Percentiles rank a stretch among this genome's conserved stretches.
phyloP scores from a whole-genome alignment of 37 sponge, comb jelly and placozoan species.

The Sycon ciliatum region DNA sequence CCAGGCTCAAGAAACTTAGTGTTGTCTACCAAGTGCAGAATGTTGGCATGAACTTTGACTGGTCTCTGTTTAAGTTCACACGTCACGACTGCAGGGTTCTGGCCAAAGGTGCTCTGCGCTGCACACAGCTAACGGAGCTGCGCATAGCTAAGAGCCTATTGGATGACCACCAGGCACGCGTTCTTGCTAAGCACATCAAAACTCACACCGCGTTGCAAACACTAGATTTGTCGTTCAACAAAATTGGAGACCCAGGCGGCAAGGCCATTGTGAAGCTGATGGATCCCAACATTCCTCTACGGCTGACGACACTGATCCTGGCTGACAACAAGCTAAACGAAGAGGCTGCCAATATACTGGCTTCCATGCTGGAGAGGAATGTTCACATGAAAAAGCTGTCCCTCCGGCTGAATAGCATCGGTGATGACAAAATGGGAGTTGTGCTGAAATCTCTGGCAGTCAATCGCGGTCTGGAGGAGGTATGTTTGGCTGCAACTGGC shows the following conservation, averaged over 20 bases:
- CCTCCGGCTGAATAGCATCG: constrained; percentile 20
- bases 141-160: too few relatives aligned
- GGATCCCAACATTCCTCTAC: constrained; percentile 41
- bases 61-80: constrained; percentile 83
- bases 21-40: constrained; percentile 41
- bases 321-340: constrained; percentile 69
- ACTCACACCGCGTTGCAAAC: constrained; percentile 13
- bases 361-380: constrained; percentile 18
- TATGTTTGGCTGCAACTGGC: constrained; percentile 21
- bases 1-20: constrained; percentile 47
- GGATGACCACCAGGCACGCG: too few relatives aligned
- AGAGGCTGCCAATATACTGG: constrained; percentile 23
- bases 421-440: constrained; percentile 20
- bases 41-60: constrained; percentile 96
- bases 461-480: background rate
- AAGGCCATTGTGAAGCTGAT: constrained; percentile 77
- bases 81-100: constrained; percentile 54
- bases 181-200: too few relatives aligned
- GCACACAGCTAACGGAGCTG: constrained; percentile 34
- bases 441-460: constrained; percentile 16
- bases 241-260: constrained; percentile 55
- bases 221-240: constrained; percentile 80
- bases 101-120: constrained; percentile 52
- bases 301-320: constrained; percentile 44
- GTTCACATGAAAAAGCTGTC: constrained; percentile 17